phyloP scores from a whole-genome alignment of 2,113 vertebrate species.

The Tetrax tetrax region DNA sequence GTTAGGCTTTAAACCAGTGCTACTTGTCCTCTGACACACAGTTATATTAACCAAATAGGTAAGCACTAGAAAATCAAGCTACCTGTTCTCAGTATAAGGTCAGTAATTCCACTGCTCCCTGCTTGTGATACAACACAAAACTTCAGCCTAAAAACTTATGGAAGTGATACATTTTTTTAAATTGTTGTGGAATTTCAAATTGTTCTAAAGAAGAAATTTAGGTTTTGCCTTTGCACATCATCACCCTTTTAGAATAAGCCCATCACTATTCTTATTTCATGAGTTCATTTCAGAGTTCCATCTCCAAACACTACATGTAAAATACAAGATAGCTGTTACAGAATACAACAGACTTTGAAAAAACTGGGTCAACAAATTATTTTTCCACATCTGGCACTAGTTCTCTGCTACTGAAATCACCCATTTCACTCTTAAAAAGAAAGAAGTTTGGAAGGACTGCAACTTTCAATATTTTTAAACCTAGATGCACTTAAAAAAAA shows the following conservation, averaged over 20 bases:
- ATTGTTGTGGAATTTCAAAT: background rate
- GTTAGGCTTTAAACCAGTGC: background rate
- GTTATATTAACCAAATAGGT: background rate
- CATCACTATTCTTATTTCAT: background rate
- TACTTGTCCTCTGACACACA: background rate
- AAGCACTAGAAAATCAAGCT: background rate
- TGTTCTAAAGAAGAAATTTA: background rate
- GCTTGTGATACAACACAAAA: background rate
- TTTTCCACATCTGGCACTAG: background rate
- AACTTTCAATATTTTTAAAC: background rate
- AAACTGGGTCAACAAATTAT: background rate
- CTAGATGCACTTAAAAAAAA: background rate
- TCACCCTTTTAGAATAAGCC: background rate
- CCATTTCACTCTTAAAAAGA: background rate
- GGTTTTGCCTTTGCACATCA: background rate
- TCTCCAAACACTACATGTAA: background rate
- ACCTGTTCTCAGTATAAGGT: background rate
- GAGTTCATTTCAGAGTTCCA: background rate
- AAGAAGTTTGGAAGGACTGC: background rate
- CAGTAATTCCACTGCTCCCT: background rate
- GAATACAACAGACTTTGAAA: background rate
- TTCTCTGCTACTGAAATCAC: background rate
- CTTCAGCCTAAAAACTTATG: background rate
- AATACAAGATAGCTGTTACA: background rate
- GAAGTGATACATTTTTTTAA: background rate